Percentiles rank a stretch among this genome's conserved stretches.
Conservation (phyloP, 2,797 vertebrate species). For the Eidolon dupreanum region DNA sequence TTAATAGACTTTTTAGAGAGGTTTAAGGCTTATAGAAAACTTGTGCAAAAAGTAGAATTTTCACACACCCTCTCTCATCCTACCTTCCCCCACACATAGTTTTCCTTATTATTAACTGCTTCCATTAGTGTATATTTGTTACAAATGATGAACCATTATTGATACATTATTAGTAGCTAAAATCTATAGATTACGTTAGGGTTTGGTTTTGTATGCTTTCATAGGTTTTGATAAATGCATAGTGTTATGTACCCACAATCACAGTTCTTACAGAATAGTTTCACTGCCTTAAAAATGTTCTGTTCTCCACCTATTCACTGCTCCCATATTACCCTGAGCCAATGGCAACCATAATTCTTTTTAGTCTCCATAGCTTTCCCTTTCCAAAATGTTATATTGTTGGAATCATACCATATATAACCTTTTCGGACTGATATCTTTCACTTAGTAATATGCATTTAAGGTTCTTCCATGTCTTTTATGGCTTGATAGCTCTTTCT, state of each 20-base stretch:
- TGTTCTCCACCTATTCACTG: not conserved
- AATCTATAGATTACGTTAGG: not conserved
- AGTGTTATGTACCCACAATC: not conserved
- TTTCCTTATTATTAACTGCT: not conserved
- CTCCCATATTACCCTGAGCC: not conserved
- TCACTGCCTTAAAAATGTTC: not conserved
- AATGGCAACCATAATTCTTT: not conserved
- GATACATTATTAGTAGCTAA: not conserved
- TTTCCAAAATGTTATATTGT: not conserved
- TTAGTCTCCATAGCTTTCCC: not conserved
- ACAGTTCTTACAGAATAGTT: not conserved
- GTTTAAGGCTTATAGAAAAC: not conserved
- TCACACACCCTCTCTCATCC: not conserved
- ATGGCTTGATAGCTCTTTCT: not conserved
- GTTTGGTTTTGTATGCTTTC: not conserved
- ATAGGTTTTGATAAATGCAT: not conserved
- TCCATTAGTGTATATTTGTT: not conserved
- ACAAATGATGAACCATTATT: not conserved
- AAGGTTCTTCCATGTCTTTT: not conserved
- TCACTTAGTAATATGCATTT: not conserved
- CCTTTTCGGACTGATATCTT: not conserved
- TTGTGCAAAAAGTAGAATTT: not conserved
- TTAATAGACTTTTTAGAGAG: not conserved
- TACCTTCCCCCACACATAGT: accelerated
- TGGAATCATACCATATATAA: not conserved